phyloP scores from a whole-genome alignment of 2,113 vertebrate genomes.

The Saimiri boliviensis region DNA sequence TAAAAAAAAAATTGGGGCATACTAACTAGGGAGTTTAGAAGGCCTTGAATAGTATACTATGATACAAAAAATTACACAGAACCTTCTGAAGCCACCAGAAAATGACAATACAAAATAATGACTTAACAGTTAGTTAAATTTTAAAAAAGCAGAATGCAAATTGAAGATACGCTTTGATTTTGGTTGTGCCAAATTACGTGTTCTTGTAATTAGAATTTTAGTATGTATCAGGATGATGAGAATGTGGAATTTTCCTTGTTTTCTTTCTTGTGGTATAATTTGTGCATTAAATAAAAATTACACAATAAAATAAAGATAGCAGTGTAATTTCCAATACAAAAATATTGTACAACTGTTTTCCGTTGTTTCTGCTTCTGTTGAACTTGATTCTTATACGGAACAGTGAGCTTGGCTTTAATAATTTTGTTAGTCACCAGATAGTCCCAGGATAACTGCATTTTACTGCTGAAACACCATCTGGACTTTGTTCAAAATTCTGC shows the following conservation, averaged over 20 bases:
- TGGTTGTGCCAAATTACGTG: not conserved
- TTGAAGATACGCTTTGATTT: constrained; percentile 47
- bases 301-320: constrained; percentile 37
- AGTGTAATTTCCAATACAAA: constrained; percentile 37
- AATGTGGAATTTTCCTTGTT: constrained; percentile 7
- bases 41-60: not conserved
- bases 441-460: constrained; percentile 42
- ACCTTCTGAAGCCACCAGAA: constrained; percentile 9
- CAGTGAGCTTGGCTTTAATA: constrained; percentile 30
- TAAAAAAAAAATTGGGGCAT: not conserved
- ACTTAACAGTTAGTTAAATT: constrained; percentile 46
- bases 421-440: constrained; percentile 47
- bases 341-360: constrained; percentile 1
- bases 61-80: not conserved
- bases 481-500: constrained; percentile 68
- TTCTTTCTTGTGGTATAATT: constrained; percentile 8
- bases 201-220: constrained; percentile 26
- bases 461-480: constrained; percentile 56
- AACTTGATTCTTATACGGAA: constrained; percentile 60
- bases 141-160: not conserved
- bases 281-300: constrained; percentile 50
- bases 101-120: not conserved
- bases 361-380: constrained; percentile 57
- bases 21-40: not conserved
- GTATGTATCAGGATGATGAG: not conserved